Conservation (phyloP, 2,113 vertebrate genomes). For the Cairina moschata region DNA sequence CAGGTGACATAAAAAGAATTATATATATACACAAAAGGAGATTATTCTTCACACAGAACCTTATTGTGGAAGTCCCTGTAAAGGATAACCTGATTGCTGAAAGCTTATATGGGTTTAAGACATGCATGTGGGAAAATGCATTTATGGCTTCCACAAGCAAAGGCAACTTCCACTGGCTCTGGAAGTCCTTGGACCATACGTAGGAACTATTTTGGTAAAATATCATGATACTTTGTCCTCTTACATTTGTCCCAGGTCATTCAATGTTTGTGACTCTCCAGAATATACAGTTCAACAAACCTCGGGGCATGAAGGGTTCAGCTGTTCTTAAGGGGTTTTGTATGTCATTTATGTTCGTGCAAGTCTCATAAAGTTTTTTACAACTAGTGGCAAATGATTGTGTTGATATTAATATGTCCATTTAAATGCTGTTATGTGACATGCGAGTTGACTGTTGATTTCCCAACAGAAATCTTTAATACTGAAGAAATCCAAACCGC, state of each 20-base stretch:
- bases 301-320: rapidly evolving
- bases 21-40: too few relatives aligned
- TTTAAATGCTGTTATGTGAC: background rate
- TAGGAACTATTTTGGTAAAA: background rate
- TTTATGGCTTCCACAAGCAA: background rate
- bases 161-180: background rate
- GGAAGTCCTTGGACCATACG: background rate
- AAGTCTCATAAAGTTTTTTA: background rate
- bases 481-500: background rate
- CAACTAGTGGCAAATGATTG: background rate
- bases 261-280: background rate
- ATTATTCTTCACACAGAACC: background rate
- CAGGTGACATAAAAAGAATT: background rate
- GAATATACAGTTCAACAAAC: background rate
- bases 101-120: background rate
- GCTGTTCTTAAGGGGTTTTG: background rate
- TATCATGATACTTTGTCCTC: background rate
- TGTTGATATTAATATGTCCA: background rate
- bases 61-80: background rate
- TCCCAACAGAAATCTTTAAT: background rate
- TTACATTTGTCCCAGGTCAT: background rate
- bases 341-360: background rate
- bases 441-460: background rate
- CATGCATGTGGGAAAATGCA: background rate
- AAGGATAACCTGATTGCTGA: background rate